Conservation (phyloP, 2,113 vertebrate genomes). For the Toxotes chatareus region DNA sequence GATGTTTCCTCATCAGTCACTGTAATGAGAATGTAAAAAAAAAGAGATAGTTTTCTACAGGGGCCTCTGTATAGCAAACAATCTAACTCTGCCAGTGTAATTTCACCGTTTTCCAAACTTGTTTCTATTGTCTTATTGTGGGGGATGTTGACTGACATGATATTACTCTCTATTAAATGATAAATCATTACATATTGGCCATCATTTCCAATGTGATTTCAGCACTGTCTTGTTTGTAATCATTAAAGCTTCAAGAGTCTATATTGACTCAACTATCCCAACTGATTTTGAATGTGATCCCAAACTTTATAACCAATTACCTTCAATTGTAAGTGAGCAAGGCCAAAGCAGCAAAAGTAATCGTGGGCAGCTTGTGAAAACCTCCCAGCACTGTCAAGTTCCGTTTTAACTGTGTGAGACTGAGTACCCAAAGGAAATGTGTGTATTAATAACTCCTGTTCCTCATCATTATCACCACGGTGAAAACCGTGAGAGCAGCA, state of each 20-base stretch:
- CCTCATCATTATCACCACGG: conserved; percentile 63
- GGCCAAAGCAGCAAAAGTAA: conserved; percentile 19
- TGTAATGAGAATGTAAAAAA: conserved; percentile 49
- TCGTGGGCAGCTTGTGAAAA: conserved; percentile 41
- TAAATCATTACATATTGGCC: background rate
- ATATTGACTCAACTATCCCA: background rate
- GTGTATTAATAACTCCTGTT: conserved; percentile 72
- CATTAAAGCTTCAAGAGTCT: conserved; percentile 6
- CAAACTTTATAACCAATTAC: conserved; percentile 1
- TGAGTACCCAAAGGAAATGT: conserved; percentile 60
- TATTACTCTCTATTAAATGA: conserved; percentile 19
- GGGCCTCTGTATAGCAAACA: conserved; percentile 16
- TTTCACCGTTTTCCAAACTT: conserved; percentile 6
- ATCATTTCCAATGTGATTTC: conserved; percentile 11
- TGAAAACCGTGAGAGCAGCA: conserved; percentile 66
- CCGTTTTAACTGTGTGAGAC: conserved; percentile 58
- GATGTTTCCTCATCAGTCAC: conserved; percentile 66
- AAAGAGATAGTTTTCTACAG: conserved; percentile 16
- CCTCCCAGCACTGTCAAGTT: conserved; percentile 58
- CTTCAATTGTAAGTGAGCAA: conserved; percentile 6
- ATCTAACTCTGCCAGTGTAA: conserved; percentile 17
- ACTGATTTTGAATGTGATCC: background rate
- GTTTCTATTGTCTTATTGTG: background rate
- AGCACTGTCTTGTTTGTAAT: conserved; percentile 6
- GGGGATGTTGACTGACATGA: conserved; percentile 17